These are phyloP conservation scores for Pomatorhinus ruficollis DNA, from an alignment of 2,113 vertebrate species.

Conservation along the genomic window DNA sequence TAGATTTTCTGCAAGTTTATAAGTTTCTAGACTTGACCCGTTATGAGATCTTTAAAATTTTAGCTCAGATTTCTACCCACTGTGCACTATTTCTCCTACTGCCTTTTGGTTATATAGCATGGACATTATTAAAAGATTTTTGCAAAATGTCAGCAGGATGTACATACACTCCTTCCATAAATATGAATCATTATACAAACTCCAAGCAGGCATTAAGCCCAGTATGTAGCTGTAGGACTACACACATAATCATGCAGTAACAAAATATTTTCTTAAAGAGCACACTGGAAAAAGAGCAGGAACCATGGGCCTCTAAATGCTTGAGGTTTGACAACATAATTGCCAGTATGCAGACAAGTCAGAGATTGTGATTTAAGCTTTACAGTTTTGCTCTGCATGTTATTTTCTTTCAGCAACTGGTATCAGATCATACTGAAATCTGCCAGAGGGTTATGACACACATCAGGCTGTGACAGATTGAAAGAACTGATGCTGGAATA, in stretches of 20 bases:
- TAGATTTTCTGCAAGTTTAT: not conserved
- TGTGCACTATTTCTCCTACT: not conserved
- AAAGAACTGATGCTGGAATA: not conserved
- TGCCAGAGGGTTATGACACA: not conserved
- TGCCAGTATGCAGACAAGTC: not conserved
- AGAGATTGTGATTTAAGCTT: not conserved
- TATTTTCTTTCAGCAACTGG: not conserved
- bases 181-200: not conserved
- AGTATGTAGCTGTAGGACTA: not conserved
- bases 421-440: not conserved
- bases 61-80: not conserved
- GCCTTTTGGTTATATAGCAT: not conserved
- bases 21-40: not conserved
- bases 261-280: not conserved
- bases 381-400: not conserved
- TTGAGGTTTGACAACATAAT: not conserved
- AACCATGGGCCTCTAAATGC: not conserved
- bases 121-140: not conserved
- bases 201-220: not conserved
- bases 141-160: not conserved
- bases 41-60: not conserved
- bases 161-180: not conserved
- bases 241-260: not conserved
- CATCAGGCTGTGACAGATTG: not conserved
- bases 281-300: not conserved